Conservation (phyloP, 2,797 vertebrate species). For the Falco berigora region DNA sequence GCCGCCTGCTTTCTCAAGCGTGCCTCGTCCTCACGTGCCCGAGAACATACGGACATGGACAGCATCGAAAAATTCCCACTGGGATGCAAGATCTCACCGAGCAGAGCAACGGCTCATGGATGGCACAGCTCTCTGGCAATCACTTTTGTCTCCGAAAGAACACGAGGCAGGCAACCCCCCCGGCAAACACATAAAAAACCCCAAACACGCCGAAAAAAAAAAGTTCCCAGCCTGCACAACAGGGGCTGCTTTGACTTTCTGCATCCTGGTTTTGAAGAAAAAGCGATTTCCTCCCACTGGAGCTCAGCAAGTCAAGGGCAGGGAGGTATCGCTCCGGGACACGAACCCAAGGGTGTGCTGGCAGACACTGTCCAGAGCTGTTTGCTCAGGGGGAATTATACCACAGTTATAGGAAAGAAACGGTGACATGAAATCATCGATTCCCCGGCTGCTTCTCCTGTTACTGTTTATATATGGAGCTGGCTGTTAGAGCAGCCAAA, state of each 20-base stretch:
- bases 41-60: accelerated
- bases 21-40: not conserved
- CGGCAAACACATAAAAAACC: not conserved
- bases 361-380: constrained; percentile 40
- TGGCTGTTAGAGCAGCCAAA: not conserved
- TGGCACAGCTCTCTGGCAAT: not conserved
- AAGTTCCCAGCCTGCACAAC: not conserved
- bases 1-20: not conserved
- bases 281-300: not conserved
- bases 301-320: not conserved
- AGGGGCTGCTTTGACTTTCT: not conserved
- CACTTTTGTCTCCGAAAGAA: not conserved
- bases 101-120: not conserved
- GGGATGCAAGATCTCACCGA: not conserved
- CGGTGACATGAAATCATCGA: not conserved
- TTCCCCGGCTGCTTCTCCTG: not conserved
- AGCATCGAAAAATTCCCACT: not conserved
- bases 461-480: constrained; percentile 6
- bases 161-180: not conserved
- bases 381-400: not conserved
- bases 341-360: not conserved
- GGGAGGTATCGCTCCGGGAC: not conserved
- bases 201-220: not conserved
- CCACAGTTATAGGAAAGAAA: not conserved
- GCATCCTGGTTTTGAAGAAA: not conserved